Conservation (phyloP, 2,113 vertebrate species). For the Anarrhichthys ocellatus region DNA sequence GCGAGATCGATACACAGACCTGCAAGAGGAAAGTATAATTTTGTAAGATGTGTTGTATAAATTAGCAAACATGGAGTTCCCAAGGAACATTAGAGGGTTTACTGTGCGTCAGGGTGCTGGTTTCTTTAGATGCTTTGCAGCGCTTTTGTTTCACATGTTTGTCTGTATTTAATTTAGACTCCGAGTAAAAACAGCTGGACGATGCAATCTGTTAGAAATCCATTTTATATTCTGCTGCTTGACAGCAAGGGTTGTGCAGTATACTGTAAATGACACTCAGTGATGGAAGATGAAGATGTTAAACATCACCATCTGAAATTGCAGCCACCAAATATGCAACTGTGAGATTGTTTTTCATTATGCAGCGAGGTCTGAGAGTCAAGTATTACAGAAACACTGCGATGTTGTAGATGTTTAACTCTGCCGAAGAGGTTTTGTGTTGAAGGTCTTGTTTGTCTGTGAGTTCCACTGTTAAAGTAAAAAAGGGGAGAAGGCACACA, state of each 20-base stretch:
- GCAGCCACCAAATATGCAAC: background rate
- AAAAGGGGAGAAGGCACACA: too few species aligned
- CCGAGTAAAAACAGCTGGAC: background rate
- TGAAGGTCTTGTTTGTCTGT: background rate
- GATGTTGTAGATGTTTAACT: background rate
- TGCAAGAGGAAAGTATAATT: constrained; percentile 16
- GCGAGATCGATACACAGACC: constrained; percentile 29
- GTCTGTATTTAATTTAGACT: background rate
- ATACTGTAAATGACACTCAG: background rate
- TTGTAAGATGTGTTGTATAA: background rate
- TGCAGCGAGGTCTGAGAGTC: background rate
- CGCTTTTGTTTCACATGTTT: background rate
- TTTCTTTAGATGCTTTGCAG: background rate
- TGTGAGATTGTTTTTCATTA: background rate
- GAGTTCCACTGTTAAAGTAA: background rate
- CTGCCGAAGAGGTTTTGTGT: background rate
- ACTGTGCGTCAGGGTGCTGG: background rate
- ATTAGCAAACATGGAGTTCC: constrained; percentile 1
- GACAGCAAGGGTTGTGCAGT: background rate
- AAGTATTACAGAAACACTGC: background rate
- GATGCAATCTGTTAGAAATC: background rate
- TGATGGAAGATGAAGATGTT: background rate
- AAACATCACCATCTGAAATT: background rate
- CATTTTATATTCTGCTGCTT: background rate
- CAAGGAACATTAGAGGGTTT: background rate